Percentiles rank a stretch among this genome's conserved stretches.
Evolutionary conservation across 2,797 vertebrate genomes (phyloP).

Genomic region (Petrocephalus schoutedeni): DNA sequence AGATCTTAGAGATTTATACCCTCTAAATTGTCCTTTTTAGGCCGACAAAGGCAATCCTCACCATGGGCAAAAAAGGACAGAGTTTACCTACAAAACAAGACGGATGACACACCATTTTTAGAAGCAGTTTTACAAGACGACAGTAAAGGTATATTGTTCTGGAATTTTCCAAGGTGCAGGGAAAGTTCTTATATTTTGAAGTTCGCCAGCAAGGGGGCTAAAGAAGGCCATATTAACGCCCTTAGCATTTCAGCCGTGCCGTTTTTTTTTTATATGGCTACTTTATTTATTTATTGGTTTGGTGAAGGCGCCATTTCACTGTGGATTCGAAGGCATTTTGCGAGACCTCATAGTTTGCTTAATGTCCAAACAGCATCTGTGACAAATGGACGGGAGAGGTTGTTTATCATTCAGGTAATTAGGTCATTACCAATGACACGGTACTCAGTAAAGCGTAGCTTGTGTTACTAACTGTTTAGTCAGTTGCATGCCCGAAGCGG

Average conservation of each 20-base stretch:
- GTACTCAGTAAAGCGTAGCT: conserved; percentile 38
- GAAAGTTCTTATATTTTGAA: neutral
- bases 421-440: conserved; percentile 52
- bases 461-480: conserved; percentile 40
- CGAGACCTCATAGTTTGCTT: conserved; percentile 25
- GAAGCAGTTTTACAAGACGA: neutral
- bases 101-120: neutral
- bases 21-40: neutral
- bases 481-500: conserved; percentile 42
- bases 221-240: neutral
- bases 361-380: conserved; percentile 35
- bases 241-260: neutral
- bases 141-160: neutral
- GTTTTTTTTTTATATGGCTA: neutral
- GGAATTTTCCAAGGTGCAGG: neutral
- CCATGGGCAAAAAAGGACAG: neutral
- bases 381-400: conserved; percentile 53
- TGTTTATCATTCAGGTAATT: conserved; percentile 58
- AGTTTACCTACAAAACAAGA: neutral
- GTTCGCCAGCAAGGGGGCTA: neutral
- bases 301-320: neutral
- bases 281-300: neutral
- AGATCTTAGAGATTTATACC: conserved; percentile 25
- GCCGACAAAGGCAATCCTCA: neutral
- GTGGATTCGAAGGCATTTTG: neutral